A percentile compares a stretch with the other conserved stretches of the same genome.
Evolutionary conservation across 2,888 invertebrate species (phyloP).

Genomic region (Limnephilus marmoratus): DNA sequence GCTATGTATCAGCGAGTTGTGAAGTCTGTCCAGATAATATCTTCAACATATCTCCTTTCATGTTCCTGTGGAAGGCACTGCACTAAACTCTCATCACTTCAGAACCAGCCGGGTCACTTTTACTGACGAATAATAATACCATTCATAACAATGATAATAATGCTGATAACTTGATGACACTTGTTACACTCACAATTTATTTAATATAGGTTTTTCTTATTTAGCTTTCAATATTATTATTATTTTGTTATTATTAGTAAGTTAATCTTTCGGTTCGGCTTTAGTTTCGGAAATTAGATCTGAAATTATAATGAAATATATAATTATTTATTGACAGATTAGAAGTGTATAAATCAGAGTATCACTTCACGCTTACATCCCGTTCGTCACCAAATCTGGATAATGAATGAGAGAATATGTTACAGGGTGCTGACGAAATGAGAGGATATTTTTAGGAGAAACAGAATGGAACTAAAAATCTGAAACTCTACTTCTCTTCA

Average conservation of each 20-base stretch:
- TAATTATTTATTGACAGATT: too few relatives aligned
- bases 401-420: too few relatives aligned
- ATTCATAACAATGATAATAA: neutral
- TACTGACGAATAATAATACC: neutral
- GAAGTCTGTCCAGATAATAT: constrained; percentile 17
- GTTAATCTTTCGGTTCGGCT: neutral
- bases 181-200: neutral
- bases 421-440: too few relatives aligned
- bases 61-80: constrained; percentile 29
- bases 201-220: neutral
- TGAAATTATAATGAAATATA: neutral
- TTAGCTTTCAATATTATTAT: neutral
- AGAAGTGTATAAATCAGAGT: too few relatives aligned
- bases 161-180: neutral
- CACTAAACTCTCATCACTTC: neutral
- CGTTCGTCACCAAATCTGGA: too few relatives aligned
- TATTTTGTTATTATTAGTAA: neutral
- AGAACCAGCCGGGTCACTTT: neutral
- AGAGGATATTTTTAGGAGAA: too few relatives aligned
- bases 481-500: too few relatives aligned
- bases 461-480: too few relatives aligned
- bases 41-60: constrained; percentile 9
- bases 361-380: too few relatives aligned
- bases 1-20: constrained; percentile 49
- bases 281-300: neutral